Evolutionary conservation across 1,140 invertebrate genomes (phyloP).

Genomic region (Limonius californicus): DNA sequence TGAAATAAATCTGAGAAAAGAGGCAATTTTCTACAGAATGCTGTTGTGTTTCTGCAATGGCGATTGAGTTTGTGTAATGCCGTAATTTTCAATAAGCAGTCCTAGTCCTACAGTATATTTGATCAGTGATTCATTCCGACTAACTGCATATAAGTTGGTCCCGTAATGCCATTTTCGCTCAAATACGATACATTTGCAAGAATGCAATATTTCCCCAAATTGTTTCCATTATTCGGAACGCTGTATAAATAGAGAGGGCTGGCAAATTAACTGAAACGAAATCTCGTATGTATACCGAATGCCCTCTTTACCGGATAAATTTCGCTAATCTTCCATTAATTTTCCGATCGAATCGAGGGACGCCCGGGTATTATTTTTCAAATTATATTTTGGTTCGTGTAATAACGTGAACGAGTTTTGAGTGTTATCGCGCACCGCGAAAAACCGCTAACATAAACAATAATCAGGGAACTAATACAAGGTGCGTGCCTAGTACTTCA

Average conservation of each 20-base stretch:
- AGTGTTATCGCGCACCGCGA: conserved; percentile 3
- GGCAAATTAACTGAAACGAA: conserved; percentile 25
- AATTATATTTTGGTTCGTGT: conserved; percentile 22
- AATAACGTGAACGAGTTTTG: conserved; percentile 13
- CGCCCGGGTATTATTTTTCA: neutral
- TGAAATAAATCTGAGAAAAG: no score
- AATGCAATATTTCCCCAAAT: conserved; percentile 16
- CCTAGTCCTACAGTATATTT: neutral
- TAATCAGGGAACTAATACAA: conserved; percentile 24
- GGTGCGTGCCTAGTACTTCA: conserved; percentile 28
- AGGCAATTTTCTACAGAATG: no score
- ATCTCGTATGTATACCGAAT: conserved; percentile 16
- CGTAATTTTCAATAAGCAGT: neutral
- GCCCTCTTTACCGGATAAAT: conserved; percentile 16
- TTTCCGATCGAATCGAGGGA: conserved; percentile 19
- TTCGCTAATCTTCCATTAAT: conserved; percentile 21
- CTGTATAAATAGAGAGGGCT: conserved; percentile 17
- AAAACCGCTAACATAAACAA: conserved; percentile 21
- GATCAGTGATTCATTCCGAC: conserved; percentile 16
- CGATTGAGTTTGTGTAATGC: neutral
- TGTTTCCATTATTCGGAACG: neutral
- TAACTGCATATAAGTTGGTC: conserved; percentile 1
- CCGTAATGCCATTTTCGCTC: neutral
- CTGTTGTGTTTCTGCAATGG: neutral
- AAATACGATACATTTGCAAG: conserved; percentile 8